These are phyloP conservation scores for Aplysia californica DNA, from an alignment of 1,140 invertebrate genomes.

Conservation along the genomic window DNA sequence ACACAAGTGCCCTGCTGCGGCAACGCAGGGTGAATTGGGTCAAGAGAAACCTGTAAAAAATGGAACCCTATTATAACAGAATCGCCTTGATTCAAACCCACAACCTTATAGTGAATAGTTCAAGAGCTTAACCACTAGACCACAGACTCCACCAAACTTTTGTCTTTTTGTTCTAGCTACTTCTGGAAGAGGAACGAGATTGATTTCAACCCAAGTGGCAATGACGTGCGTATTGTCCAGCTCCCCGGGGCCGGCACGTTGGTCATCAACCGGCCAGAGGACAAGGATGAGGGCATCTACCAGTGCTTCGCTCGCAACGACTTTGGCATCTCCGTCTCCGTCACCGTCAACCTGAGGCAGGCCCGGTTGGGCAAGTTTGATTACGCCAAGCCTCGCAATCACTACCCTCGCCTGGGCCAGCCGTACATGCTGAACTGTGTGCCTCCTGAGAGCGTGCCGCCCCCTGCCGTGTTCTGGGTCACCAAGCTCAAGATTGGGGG, in stretches of 20 bases:
- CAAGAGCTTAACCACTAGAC: too few species aligned
- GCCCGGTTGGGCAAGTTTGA: slow-evolving; percentile 49
- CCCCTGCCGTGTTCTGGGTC: slow-evolving; percentile 55
- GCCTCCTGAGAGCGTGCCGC: slow-evolving; percentile 59
- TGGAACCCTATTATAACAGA: too few species aligned
- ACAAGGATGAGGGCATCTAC: slow-evolving; percentile 93
- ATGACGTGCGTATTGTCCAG: slow-evolving; percentile 90
- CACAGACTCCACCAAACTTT: too few species aligned
- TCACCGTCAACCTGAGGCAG: slow-evolving; percentile 47
- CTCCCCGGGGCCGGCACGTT: slow-evolving; percentile 92
- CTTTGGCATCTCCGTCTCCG: slow-evolving; percentile 77
- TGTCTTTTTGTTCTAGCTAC: slow-evolving; percentile 77
- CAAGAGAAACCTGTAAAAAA: too few species aligned
- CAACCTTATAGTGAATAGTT: too few species aligned
- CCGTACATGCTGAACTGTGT: slow-evolving; percentile 49
- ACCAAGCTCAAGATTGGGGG: slow-evolving; percentile 36
- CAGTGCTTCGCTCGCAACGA: slow-evolving; percentile 97
- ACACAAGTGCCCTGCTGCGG: too few species aligned
- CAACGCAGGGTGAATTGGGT: too few species aligned
- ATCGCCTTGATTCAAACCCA: too few species aligned
- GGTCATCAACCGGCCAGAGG: slow-evolving; percentile 86
- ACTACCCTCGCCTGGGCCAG: slow-evolving; percentile 35
- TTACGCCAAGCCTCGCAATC: neutral
- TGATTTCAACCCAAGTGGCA: slow-evolving; percentile 74
- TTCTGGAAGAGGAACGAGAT: slow-evolving; percentile 97